These are phyloP conservation scores for Panorpa germanica DNA, from an alignment of 2,888 invertebrate genomes.

Conservation along the genomic window DNA sequence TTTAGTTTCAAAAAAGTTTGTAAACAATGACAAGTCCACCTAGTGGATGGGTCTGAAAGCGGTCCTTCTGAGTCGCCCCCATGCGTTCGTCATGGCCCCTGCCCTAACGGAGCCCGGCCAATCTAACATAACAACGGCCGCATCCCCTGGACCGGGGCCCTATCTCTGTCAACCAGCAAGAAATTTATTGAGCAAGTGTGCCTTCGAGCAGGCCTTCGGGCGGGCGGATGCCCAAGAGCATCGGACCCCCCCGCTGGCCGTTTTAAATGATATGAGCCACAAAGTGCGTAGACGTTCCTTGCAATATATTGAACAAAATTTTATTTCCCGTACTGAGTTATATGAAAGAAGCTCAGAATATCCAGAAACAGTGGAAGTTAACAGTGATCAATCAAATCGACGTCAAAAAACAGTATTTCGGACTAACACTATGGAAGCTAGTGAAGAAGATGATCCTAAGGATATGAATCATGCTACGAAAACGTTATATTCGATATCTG, in stretches of 20 bases:
- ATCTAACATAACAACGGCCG: conserved; percentile 25
- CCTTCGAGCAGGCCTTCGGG: conserved; percentile 15
- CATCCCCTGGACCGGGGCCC: conserved; percentile 16
- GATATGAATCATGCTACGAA: too few species aligned
- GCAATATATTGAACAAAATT: too few species aligned
- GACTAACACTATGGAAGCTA: too few species aligned
- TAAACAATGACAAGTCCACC: background rate
- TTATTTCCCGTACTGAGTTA: too few species aligned
- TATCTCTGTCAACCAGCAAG: conserved; percentile 7
- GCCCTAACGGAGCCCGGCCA: conserved; percentile 64
- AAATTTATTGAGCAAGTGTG: conserved; percentile 8
- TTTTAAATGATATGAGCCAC: too few species aligned
- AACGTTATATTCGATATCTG: too few species aligned
- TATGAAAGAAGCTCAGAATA: background rate
- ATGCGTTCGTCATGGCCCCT: conserved; percentile 79
- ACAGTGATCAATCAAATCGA: background rate
- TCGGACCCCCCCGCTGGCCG: conserved; percentile 4
- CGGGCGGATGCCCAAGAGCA: conserved; percentile 12
- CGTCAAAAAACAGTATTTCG: conserved; percentile 1
- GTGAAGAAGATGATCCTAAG: too few species aligned
- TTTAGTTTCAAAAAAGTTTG: too few species aligned
- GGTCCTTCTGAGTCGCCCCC: conserved; percentile 30
- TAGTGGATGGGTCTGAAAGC: conserved; percentile 6
- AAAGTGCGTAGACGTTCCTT: too few species aligned
- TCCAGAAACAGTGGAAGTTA: background rate